These are phyloP conservation scores for Meriones psammophilus DNA, from an alignment of 2,797 vertebrate genomes.

Conservation along the genomic window DNA sequence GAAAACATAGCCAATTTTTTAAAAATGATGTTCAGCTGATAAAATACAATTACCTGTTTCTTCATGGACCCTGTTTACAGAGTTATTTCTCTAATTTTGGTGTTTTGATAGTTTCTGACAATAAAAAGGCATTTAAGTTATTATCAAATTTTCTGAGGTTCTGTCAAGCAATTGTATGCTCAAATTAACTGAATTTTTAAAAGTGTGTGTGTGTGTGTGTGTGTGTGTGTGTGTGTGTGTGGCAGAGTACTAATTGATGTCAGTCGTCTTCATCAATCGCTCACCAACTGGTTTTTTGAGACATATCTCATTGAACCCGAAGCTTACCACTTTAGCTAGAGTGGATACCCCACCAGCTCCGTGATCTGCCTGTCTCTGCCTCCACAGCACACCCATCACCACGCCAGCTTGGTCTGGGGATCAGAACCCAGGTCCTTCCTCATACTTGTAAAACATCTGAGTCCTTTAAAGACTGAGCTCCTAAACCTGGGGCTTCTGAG, in stretches of 20 bases:
- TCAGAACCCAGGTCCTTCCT: not conserved
- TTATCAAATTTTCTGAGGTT: constrained; percentile 65
- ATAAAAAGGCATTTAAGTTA: constrained; percentile 61
- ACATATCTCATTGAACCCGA: not conserved
- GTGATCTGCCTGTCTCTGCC: not conserved
- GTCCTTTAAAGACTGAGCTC: not conserved
- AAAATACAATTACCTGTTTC: constrained; percentile 78
- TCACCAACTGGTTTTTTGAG: not conserved
- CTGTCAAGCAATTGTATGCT: constrained; percentile 53
- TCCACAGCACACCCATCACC: rapidly evolving
- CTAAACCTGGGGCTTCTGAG: not conserved
- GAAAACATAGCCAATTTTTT: constrained; percentile 68
- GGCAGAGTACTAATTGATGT: no score
- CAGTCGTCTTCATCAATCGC: not conserved
- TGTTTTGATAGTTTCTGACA: constrained; percentile 69
- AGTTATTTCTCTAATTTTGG: constrained; percentile 61
- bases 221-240: not conserved
- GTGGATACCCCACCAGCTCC: not conserved
- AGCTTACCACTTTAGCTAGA: not conserved
- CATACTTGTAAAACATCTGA: not conserved
- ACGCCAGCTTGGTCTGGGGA: not conserved
- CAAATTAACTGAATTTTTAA: constrained; percentile 62
- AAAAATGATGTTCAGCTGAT: constrained; percentile 69
- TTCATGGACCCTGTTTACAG: constrained; percentile 46
- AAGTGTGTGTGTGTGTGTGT: not conserved